Evolutionary conservation across 2,797 vertebrate species (phyloP), one percentile per base, ranked within the genome.

Genomic region (Lerista edwardsae): DNA sequence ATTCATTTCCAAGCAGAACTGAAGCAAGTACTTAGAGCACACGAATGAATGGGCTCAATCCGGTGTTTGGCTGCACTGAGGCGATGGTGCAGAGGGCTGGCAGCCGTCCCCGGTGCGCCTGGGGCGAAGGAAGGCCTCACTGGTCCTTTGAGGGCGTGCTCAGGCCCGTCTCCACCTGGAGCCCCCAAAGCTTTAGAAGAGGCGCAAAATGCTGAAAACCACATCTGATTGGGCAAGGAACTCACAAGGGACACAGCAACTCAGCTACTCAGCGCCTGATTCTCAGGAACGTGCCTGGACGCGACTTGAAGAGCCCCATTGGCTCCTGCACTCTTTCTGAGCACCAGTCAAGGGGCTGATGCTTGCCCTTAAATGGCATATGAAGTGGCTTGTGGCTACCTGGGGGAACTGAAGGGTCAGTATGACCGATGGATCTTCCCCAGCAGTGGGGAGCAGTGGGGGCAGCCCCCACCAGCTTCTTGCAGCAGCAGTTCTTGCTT

Each of bases 1-100:
- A 92, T 89, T 81, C 75, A 84, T 92, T 90, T 93, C 84, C 87
- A 86, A 84, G 91, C 84, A 47, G 74, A 44, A 34, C 21, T 11
- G 21, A 25, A 82, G 62, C 10, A 41, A 57, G n/a, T 81, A 80
- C 88, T 91, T 21, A 88, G 72, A 36, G 5, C 15, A 8, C 23
- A 77, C 3, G 36, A 36, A 72, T 23, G 23, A 29, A 25, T 12
- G 27, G 85, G 14, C 19, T 23, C 9, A 14, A 61, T 77, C 62
- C 68, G 71, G 62, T n/a, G 19, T 41, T 76, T 25, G 31, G 55
- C 41, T 61, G 25, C 34, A 15, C 23, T 47, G n/a, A 69, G 23
- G 72, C 39, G n/a, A 51, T 5, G 34, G 10, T 15, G 67, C 17
- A 25, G 25, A 14, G 23, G 57, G 34, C 55, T 34, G 25, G 29